A percentile compares a stretch with the other conserved stretches of the same genome.
Conservation (phyloP, 2,797 vertebrate species). For the Euthynnus affinis region DNA sequence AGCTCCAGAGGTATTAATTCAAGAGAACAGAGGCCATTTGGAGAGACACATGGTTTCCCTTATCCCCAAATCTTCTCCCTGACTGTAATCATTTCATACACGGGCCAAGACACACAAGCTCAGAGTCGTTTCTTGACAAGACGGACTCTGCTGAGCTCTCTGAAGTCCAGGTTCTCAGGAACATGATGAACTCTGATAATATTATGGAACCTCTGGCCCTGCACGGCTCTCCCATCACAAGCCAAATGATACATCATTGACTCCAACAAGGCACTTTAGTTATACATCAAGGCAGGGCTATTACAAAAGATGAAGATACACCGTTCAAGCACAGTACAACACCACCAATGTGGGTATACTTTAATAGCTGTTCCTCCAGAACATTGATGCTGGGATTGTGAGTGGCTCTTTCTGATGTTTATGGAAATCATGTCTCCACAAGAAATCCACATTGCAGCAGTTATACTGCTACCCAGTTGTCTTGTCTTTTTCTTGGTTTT, state of each 20-base stretch:
- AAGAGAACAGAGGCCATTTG: constrained; percentile 44
- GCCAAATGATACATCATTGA: not conserved
- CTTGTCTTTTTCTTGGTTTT: no score
- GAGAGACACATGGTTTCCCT: constrained; percentile 51
- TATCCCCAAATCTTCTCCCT: constrained; percentile 29
- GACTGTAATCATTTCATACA: constrained; percentile 36
- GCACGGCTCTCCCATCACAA: constrained; percentile 8
- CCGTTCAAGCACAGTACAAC: no score
- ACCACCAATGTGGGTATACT: no score
- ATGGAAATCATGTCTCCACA: no score
- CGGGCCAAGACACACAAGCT: constrained; percentile 64
- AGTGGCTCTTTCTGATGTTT: no score
- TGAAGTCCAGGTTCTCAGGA: constrained; percentile 57
- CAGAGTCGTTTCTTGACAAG: constrained; percentile 55
- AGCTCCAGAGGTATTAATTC: constrained; percentile 54
- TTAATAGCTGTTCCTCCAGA: no score
- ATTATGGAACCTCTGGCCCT: constrained; percentile 39
- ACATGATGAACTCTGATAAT: constrained; percentile 36
- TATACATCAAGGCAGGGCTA: not conserved
- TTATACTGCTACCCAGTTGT: no score
- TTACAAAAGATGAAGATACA: no score
- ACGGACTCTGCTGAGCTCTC: constrained; percentile 26
- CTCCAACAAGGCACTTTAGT: not conserved
- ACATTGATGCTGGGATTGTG: not conserved
- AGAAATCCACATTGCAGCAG: no score